Evolutionary conservation across 2,888 invertebrate species (phyloP).

Genomic region (Mayetiola destructor): DNA sequence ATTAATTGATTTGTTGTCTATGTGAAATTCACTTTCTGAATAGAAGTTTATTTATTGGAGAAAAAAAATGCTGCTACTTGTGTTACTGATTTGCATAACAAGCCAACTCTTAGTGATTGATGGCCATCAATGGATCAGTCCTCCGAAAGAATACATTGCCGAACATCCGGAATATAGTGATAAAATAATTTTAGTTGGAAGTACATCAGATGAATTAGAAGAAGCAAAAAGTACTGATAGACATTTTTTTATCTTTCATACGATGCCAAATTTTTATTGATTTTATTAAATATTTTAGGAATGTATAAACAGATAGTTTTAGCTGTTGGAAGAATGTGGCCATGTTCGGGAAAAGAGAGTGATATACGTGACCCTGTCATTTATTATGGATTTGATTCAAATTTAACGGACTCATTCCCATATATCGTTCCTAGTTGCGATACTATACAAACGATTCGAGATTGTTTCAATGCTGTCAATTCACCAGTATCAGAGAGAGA

Average conservation of each 20-base stretch:
- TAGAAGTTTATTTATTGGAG: not conserved
- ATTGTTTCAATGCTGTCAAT: not conserved
- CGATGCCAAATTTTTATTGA: not conserved
- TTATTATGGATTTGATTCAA: not conserved
- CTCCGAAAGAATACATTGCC: not conserved
- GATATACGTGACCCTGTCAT: not conserved
- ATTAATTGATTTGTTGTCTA: not conserved
- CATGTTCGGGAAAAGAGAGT: not conserved
- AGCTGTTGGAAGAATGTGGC: not conserved
- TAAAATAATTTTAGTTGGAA: not conserved
- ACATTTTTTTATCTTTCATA: not conserved
- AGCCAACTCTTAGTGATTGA: not conserved
- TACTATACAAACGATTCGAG: not conserved
- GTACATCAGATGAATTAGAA: not conserved
- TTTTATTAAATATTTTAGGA: slow-evolving; percentile 4
- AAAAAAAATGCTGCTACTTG: slow-evolving; percentile 2
- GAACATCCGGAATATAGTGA: not conserved
- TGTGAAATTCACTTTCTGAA: not conserved
- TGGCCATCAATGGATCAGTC: not conserved
- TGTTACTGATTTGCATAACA: not conserved
- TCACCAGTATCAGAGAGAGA: not conserved
- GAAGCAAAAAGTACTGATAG: not conserved
- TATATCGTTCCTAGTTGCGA: slow-evolving; percentile 4
- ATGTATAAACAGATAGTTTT: not conserved
- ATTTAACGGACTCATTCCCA: not conserved